phyloP scores from a whole-genome alignment of 2,113 vertebrate genomes.

The Motacilla tschutschensis region DNA sequence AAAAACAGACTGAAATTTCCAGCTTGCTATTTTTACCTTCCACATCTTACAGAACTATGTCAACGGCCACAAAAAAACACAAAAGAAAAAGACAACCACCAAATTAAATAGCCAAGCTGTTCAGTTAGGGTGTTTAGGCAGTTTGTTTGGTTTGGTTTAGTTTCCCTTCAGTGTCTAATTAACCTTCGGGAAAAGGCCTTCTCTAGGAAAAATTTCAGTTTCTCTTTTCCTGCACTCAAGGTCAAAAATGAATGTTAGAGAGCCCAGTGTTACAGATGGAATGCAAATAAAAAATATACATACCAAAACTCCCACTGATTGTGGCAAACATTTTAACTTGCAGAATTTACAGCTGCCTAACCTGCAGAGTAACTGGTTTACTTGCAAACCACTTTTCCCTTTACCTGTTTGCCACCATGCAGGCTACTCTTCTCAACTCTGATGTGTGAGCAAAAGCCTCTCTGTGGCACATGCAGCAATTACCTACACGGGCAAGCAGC shows the following conservation, averaged over 20 bases:
- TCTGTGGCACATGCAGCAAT: background rate
- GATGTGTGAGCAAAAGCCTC: background rate
- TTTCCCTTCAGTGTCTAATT: constrained; percentile 4
- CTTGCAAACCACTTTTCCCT: background rate
- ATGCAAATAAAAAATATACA: background rate
- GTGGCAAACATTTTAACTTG: fast-evolving
- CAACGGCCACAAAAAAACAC: background rate
- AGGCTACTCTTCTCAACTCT: background rate
- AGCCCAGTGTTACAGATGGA: background rate
- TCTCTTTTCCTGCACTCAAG: background rate
- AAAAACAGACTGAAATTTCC: background rate
- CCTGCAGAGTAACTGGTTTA: background rate
- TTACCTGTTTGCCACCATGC: background rate
- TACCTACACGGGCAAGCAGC: background rate
- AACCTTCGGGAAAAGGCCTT: constrained; percentile 5
- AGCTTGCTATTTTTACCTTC: constrained; percentile 16
- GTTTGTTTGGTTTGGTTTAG: background rate
- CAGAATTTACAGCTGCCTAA: background rate
- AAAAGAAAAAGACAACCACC: background rate
- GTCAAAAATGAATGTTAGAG: background rate
- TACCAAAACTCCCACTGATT: background rate
- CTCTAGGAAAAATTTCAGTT: background rate
- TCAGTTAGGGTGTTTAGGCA: background rate
- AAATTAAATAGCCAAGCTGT: background rate
- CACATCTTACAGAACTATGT: background rate